Base-by-base conservation (phyloP, 2,888 invertebrate genomes). In the Drosophila silvestris region DNA sequence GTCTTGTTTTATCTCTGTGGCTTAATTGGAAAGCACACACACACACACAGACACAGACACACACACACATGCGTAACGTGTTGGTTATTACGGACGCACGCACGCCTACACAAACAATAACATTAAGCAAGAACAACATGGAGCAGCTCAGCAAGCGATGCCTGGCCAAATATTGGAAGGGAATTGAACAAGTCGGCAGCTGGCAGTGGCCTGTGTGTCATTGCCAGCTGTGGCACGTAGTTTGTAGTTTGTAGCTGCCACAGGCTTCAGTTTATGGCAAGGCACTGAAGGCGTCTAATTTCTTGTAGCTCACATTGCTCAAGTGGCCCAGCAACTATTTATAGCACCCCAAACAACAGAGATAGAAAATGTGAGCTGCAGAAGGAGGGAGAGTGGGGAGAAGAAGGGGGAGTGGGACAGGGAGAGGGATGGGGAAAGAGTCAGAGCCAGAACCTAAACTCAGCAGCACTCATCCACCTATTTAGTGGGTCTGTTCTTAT, bases 21-120 rank as follows among this genome's bases (percentile, higher is more conserved):
- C 89, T 85, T 85, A 85, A 85, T 85, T 85, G 90, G 90, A 88
- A 90, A 83, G 74, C 90, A 85, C 75, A 74, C 77, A 37, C 57
- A 44, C 26, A 37, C 52, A 44, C 69, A 59, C 22, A 16, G 5
- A 56, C 54, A 47, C 51, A 12, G 9, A 26, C 2, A 58, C 16
- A 32, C 28, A 47, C 30, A 33, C 16, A 16, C 28, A 26, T 10
- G 41, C 16, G 56, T 74, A 82, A 85, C 83, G 83, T 85, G 90
- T 75, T 77, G 72, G 64, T 57, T 74, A 74, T 77, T 83, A 72
- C 83, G 14, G 19, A 37, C 16, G 70, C 85, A 85, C 83, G 81
- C 71, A 70, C 70, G 74, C 59, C 56, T 66, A 32, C 73, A 53
- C 70, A 57, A 67, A 81, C 65, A 76, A 69, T 60, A 80, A 61